Conservation (phyloP, 2,888 invertebrate genomes). For the Onchidella celtica region DNA sequence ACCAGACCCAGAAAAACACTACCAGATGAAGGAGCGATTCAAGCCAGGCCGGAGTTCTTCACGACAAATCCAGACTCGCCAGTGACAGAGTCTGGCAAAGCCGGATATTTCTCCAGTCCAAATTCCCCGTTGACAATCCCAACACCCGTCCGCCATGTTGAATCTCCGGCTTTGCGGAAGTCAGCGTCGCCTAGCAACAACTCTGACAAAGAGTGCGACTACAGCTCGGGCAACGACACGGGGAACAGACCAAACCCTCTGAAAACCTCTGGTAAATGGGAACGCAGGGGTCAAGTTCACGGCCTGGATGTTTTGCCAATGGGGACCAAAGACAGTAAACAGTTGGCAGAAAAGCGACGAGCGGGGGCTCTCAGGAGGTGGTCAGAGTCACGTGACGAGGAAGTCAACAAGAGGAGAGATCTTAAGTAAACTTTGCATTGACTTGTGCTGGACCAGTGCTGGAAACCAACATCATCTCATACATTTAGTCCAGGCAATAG, state of each 20-base stretch:
- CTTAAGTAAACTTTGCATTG: too few relatives aligned
- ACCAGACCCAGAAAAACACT: constrained; percentile 2
- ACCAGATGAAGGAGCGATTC: too few relatives aligned
- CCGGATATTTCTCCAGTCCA: constrained; percentile 2
- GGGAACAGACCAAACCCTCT: background rate
- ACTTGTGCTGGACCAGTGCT: too few relatives aligned
- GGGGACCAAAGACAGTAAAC: background rate
- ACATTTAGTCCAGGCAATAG: too few relatives aligned
- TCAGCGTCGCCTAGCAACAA: constrained; percentile 10
- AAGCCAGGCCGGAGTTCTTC: background rate
- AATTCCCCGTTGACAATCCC: background rate
- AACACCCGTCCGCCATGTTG: background rate
- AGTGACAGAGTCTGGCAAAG: background rate
- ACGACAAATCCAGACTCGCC: background rate
- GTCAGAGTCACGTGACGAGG: background rate
- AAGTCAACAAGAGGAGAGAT: background rate
- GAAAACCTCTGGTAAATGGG: background rate
- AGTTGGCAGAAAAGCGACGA: background rate
- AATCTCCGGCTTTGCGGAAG: background rate
- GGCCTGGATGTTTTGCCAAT: background rate
- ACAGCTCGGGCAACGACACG: background rate
- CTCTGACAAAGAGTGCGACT: background rate
- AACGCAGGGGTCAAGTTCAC: constrained; percentile 17
- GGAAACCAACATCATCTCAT: too few relatives aligned
- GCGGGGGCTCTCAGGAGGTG: background rate